phyloP scores from a whole-genome alignment of 2,888 invertebrate species.

The Chrysolina haemoptera region DNA sequence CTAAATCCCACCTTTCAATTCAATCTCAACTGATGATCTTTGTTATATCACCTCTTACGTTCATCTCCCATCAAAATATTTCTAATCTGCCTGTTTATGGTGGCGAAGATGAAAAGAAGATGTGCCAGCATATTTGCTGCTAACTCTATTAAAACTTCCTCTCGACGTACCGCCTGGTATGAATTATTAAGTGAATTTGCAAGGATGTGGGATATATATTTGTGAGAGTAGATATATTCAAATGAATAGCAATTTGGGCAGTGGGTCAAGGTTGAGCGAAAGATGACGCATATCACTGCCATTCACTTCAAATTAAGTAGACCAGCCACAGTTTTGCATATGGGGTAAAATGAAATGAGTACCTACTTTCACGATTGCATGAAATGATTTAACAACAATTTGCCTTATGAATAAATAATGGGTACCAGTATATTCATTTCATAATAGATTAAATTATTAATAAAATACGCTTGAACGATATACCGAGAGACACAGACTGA shows the following conservation, averaged over 20 bases:
- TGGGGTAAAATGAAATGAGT: neutral
- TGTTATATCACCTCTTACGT: no score
- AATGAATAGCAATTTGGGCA: neutral
- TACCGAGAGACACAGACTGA: no score
- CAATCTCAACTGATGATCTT: no score
- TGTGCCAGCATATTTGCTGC: no score
- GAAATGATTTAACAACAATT: neutral
- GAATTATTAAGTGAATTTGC: neutral
- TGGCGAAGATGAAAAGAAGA: no score
- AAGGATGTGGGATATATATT: neutral
- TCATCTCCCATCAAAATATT: no score
- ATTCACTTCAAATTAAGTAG: neutral
- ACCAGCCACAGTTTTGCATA: neutral
- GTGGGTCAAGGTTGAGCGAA: conserved; percentile 8
- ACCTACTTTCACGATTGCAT: neutral
- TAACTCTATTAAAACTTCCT: neutral
- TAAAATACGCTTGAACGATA: no score
- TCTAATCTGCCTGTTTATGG: no score
- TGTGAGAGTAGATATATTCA: neutral
- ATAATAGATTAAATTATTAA: no score
- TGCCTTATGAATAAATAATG: neutral
- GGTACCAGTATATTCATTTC: no score
- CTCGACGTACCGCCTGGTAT: no score
- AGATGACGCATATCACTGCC: neutral
- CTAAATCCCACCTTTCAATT: no score